A percentile compares a stretch with the other conserved stretches of the same genome.
These are phyloP conservation scores for Tipula confusa DNA, from an alignment of 2,888 invertebrate species.

Conservation along the genomic window DNA sequence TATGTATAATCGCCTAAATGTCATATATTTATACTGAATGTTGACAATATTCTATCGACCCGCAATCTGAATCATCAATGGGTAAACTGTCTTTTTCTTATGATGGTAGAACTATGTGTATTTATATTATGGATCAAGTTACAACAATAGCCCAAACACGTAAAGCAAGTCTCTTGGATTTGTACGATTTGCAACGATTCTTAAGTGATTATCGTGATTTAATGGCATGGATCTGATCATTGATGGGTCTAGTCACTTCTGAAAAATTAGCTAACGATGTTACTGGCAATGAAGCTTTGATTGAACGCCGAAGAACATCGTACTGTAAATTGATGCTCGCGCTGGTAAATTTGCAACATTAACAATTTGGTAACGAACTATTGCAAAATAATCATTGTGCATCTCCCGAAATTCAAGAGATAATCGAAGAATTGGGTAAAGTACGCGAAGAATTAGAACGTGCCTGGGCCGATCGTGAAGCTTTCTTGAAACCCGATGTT, in stretches of 20 bases:
- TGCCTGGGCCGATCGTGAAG: constrained; percentile 97
- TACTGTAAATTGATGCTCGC: constrained; percentile 97
- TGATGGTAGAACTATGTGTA: no score
- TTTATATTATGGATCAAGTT: no score
- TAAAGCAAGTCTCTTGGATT: constrained; percentile 95
- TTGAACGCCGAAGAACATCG: constrained; percentile 95
- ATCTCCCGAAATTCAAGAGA: constrained; percentile 90
- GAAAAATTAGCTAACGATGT: constrained; percentile 98
- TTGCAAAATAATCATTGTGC: constrained; percentile 96
- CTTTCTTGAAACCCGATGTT: constrained; percentile 86
- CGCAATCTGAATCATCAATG: no score
- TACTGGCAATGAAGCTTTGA: constrained; percentile 97
- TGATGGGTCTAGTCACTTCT: constrained; percentile 95
- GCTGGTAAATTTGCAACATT: constrained; percentile 97
- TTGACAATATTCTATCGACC: no score
- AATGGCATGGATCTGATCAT: constrained; percentile 98
- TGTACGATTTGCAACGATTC: constrained; percentile 96
- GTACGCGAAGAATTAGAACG: constrained; percentile 88
- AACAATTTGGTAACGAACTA: constrained; percentile 94
- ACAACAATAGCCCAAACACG: constrained; percentile 92
- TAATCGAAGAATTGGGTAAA: constrained; percentile 86
- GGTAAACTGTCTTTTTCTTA: no score
- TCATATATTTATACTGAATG: no score
- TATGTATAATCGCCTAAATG: no score
- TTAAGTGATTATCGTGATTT: constrained; percentile 95